Base-by-base conservation (phyloP, 1,140 invertebrate genomes). In the Leptinotarsa lineolata region DNA sequence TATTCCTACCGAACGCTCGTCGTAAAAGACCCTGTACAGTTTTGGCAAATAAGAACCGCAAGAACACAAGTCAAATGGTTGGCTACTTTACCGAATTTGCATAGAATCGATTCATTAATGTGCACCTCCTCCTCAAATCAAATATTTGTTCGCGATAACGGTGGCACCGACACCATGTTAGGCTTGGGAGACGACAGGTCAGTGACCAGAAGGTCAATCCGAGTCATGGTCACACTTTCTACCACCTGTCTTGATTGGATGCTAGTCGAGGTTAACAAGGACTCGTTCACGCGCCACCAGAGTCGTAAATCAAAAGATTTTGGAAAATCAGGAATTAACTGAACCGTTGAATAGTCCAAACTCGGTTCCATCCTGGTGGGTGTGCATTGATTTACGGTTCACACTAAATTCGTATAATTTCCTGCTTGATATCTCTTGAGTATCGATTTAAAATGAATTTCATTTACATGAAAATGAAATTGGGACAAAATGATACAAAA, bases 221-320 rank as follows among this genome's bases (percentile, higher is more conserved):
- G 58, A 72, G 75, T 76, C 75, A 76, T 61, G 75, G 72, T 68
- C 75, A 64, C 58, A 72, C 70, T 75, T 72, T 72, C 70, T 75
- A 75, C n/a, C 46, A 20, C 13, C 15, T 63, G 48, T 54, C 48
- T 54, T 54, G 16, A 54, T 54, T 54, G 48, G n/a, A 54, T 54
- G n/a, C n/a, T 16, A 54, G 48, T 54, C 48, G 48, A 54, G 48
- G 48, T 54, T 54, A 54, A 16, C 48, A 54, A 18, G n/a, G 48
- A 54, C 48, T 54, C 48, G 48, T 54, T 54, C 48, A 54, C 48
- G 48, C 48, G 48, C 48, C 48, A 16, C 0, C 12, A 15, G 1
- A 54, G n/a, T 5, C 48, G 48, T 54, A 54, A 39, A 39, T 39
- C 30, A 39, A n/a, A n/a, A 39, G 30, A 39, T 39, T 39, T 39